Evolutionary conservation across 2,888 invertebrate genomes (phyloP), one percentile per base, ranked within the genome.

Genomic region (Phyllotreta striolata): DNA sequence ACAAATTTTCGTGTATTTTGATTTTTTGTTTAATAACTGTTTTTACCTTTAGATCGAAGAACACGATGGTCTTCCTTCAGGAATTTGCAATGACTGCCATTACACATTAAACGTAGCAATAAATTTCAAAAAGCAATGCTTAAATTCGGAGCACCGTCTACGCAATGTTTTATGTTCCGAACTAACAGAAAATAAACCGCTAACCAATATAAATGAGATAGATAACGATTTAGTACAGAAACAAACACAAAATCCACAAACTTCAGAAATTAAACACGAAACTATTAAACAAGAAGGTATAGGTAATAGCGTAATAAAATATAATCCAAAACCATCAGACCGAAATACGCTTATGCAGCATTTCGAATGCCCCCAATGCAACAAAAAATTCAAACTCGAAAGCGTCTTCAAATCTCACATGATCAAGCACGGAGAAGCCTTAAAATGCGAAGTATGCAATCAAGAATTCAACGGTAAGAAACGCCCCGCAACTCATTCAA

Each of bases 91-190:
- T 38, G 69, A 74, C 35, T 81, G 81, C 61, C 68, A 71, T 35
- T 70, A 72, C 58, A 74, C 74, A 54, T 64, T 80, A 52, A 75
- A 75, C 40, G 60, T 73, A n/a, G 75, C 79, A 6, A 52, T 74
- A n/a, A 70, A 71, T 47, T 81, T 81, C 62, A 77, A 76, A 72
- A 74, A 75, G 54, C 77, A 76, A 62, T 78, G 78, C 51, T 62
- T 68, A 43, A 75, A 74, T 55, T 74, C 77, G 0, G 79, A 81
- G 49, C 35, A 67, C 7, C 74, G 77, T 43, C 68, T 80, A 55
- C 68, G 71, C 59, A 68, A 62, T 56, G 51, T 59, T 43, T 52
- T 60, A 40, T 46, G 70, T 14, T 63, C 47, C 44, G 63, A 63
- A n/a, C 57, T 64, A 43, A 49, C 24, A 24, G 24, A 24, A 24